These are phyloP conservation scores for Gephyroberyx darwinii DNA, from an alignment of 2,797 vertebrate species.

Conservation along the genomic window DNA sequence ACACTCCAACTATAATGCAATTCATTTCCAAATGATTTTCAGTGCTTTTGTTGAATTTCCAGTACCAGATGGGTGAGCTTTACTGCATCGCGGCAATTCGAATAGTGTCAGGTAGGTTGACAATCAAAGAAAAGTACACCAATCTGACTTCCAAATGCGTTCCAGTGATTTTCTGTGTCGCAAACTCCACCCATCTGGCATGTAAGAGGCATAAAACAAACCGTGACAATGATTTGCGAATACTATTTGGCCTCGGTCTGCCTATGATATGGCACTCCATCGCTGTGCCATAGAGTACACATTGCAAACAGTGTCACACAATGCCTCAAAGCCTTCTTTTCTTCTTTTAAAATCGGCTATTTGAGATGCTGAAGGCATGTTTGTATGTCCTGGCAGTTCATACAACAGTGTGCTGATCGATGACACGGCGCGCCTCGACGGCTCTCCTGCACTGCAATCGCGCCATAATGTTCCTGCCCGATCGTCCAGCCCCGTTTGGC, in stretches of 20 bases:
- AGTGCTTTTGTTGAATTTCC: no score
- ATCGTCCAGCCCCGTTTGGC: constrained; percentile 32
- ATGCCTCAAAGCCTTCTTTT: constrained; percentile 15
- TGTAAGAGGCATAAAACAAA: no score
- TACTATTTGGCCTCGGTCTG: neutral
- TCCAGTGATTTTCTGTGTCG: no score
- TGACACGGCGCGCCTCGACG: constrained; percentile 46
- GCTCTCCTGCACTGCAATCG: constrained; percentile 29
- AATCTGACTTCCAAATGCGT: no score
- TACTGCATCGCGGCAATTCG: no score
- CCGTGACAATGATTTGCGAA: neutral
- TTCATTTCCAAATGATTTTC: no score
- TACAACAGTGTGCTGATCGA: constrained; percentile 52
- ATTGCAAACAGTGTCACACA: neutral
- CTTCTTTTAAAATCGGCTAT: constrained; percentile 22
- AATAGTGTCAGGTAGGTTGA: no score
- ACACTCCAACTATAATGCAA: no score
- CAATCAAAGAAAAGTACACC: no score
- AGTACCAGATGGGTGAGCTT: no score
- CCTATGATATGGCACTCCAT: neutral
- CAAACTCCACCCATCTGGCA: no score
- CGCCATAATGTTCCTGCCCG: constrained; percentile 45
- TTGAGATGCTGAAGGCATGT: constrained; percentile 38
- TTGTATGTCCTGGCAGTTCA: constrained; percentile 35
- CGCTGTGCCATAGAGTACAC: neutral